Base-by-base conservation (phyloP, 2,888 invertebrate species). In the Drymonia ruficornis region DNA sequence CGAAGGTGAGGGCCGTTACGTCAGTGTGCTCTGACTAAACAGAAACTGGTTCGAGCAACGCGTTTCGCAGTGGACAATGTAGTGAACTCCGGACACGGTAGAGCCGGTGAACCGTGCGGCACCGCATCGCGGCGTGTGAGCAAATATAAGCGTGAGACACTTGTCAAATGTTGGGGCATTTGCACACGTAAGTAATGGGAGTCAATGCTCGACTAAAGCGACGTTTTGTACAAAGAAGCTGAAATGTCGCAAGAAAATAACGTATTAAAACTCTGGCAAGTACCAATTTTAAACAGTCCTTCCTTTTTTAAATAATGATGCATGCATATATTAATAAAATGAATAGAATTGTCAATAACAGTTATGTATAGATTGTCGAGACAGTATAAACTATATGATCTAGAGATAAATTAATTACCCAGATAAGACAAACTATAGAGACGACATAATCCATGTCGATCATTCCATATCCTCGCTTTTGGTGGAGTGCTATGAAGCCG, bases 101-200 rank as follows among this genome's bases (percentile, higher is more conserved):
- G 28, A 71, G 71, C 70, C 76, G 67, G 72, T 83, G 84, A 86
- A 86, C 89, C 81, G 77, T 79, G 77, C 63, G 63, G 69, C 70
- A 62, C 63, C 53, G 55, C 70, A 59, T 58, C 55, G 55, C 74
- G 72, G 70, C 67, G 76, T 72, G 63, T 78, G 71, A 81, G 69
- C 83, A 89, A 89, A 90, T 71, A 89, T 57, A 66, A 76, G 79
- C 78, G 83, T 81, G 86, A 84, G 84, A 84, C 74, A 76, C 76
- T 80, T 65, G 72, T 76, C 70, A 61, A 59, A 57, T 43, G 13
- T 54, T 74, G 67, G 82, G 62, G 77, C 53, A 62, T 65, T 80
- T 66, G 76, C 69, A 79, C 74, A 79, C 63, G 36, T 6, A 42
- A 18, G 1, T 42, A 23, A 6, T 5, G 15, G 2, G 1, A 44